phyloP scores from a whole-genome alignment of 53 echinoderm and acorn worm species.

The Echinometra lucunter region DNA sequence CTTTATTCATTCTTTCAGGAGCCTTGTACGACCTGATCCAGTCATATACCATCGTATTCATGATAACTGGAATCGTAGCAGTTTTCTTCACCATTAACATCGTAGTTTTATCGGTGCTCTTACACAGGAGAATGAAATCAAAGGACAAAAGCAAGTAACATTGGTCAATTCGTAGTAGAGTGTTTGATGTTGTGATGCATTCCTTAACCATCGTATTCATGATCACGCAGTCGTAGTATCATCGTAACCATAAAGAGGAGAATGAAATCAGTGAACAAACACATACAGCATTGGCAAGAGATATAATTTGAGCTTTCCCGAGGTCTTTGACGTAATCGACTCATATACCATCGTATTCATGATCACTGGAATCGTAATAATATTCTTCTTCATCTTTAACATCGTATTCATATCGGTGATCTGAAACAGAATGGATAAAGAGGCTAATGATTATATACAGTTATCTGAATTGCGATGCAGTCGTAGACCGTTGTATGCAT shows the following conservation, averaged over 20 bases:
- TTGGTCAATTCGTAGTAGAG: not conserved
- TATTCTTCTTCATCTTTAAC: not conserved
- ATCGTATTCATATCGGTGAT: constrained; percentile 2
- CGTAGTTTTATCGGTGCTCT: not conserved
- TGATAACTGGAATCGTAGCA: not conserved
- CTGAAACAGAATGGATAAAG: not conserved
- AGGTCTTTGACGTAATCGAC: not conserved
- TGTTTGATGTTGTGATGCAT: not conserved
- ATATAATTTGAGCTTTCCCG: too few relatives aligned
- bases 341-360: constrained; percentile 20
- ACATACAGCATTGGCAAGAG: too few relatives aligned
- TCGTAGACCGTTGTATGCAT: too few relatives aligned
- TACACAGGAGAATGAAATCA: not conserved
- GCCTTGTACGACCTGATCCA: not conserved
- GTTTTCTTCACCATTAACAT: constrained; percentile 11
- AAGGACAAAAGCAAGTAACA: not conserved
- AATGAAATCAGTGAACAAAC: too few relatives aligned
- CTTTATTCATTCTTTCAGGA: not conserved
- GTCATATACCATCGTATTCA: constrained; percentile 8
- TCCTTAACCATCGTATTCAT: not conserved
- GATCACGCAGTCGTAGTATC: not conserved
- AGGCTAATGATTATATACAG: too few relatives aligned
- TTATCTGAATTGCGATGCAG: too few relatives aligned
- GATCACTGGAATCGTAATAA: not conserved
- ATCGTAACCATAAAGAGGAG: too few relatives aligned